Evolutionary conservation across 2,888 invertebrate genomes (phyloP).

Genomic region (Tinea pellionella): DNA sequence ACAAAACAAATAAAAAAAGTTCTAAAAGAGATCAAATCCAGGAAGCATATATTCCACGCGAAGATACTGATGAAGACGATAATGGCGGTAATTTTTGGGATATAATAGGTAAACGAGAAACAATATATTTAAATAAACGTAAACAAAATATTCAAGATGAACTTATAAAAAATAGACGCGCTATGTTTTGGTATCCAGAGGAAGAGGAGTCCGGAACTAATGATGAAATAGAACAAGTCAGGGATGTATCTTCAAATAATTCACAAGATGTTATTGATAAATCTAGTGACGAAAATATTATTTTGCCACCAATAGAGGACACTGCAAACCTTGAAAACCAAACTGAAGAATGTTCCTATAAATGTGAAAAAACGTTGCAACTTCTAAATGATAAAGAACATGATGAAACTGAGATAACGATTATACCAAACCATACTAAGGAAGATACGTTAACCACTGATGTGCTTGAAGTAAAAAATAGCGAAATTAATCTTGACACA

Average conservation of each 20-base stretch:
- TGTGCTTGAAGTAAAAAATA: too few species aligned
- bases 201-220: slow-evolving; percentile 22
- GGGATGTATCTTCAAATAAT: slow-evolving; percentile 4
- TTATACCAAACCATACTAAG: too few species aligned
- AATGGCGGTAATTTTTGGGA: slow-evolving; percentile 71
- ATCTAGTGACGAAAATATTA: slow-evolving; percentile 13
- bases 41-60: slow-evolving; percentile 23
- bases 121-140: slow-evolving; percentile 70
- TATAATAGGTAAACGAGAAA: slow-evolving; percentile 73
- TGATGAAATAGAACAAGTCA: slow-evolving; percentile 16
- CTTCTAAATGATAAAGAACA: too few species aligned
- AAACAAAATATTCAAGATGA: slow-evolving; percentile 59
- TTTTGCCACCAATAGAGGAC: neutral
- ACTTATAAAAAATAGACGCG: slow-evolving; percentile 42
- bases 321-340: neutral
- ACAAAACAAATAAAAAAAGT: slow-evolving; percentile 25
- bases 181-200: slow-evolving; percentile 51
- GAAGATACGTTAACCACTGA: too few species aligned
- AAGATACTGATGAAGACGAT: slow-evolving; percentile 20
- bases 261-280: slow-evolving; percentile 20
- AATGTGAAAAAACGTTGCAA: too few species aligned
- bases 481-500: too few species aligned
- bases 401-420: too few species aligned
- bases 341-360: neutral
- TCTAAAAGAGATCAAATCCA: slow-evolving; percentile 25